A percentile compares a stretch with the other conserved stretches of the same genome.
Evolutionary conservation across 2,113 vertebrate species (phyloP).

Genomic region (Microcebus tavaratra): DNA sequence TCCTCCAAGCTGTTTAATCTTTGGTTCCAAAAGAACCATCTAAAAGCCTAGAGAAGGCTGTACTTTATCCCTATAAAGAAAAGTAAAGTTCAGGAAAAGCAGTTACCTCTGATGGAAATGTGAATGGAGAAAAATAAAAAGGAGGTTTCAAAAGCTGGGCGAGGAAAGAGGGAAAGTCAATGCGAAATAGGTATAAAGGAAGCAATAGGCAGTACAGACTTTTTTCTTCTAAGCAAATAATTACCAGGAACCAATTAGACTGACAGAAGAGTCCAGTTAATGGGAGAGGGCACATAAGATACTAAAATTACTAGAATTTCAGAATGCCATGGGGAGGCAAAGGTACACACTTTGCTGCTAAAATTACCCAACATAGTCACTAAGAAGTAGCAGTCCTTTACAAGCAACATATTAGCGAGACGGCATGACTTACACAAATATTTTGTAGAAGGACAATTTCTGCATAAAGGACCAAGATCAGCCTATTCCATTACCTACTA

Average conservation of each 20-base stretch:
- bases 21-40: neutral
- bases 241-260: neutral
- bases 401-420: neutral
- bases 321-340: neutral
- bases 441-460: neutral
- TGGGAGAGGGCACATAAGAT: neutral
- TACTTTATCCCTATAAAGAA: neutral
- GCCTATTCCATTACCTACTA: neutral
- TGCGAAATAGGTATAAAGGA: neutral
- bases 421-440: neutral
- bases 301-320: neutral
- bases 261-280: neutral
- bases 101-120: neutral
- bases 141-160: neutral
- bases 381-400: neutral
- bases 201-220: neutral
- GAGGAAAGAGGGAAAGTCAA: neutral
- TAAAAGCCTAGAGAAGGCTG: neutral
- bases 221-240: neutral
- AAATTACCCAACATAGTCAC: neutral
- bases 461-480: neutral
- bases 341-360: neutral
- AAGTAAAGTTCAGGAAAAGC: neutral
- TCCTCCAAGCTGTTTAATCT: conserved; percentile 5
- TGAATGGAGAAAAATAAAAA: neutral